phyloP scores from a whole-genome alignment of 2,113 vertebrate genomes.

The Microtus richardsoni region DNA sequence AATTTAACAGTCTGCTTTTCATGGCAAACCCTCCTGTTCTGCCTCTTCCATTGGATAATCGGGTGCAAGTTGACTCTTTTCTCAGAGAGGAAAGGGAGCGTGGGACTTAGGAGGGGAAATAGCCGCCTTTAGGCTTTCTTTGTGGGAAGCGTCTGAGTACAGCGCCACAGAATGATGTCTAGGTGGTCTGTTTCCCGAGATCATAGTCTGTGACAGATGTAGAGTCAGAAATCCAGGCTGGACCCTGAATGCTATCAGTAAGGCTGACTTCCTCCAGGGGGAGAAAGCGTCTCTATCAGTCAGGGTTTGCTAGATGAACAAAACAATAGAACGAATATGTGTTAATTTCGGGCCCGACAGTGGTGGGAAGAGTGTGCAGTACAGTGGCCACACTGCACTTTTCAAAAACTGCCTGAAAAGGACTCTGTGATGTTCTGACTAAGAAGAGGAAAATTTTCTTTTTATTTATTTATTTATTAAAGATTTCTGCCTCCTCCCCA shows the following conservation, averaged over 20 bases:
- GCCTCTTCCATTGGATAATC: background rate
- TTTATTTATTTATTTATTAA: no score
- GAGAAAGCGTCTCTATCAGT: background rate
- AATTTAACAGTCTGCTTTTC: background rate
- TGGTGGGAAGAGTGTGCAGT: background rate
- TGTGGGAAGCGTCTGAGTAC: background rate
- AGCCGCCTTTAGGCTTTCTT: background rate
- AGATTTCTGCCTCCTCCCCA: no score
- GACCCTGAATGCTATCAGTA: background rate
- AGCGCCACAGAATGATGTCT: no score
- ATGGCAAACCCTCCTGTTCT: background rate
- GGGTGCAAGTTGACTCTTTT: background rate
- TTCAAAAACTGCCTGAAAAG: background rate
- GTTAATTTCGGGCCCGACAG: background rate
- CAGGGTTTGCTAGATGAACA: background rate
- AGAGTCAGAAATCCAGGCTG: background rate
- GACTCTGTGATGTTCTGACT: background rate
- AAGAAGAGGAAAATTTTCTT: slow-evolving; percentile 41
- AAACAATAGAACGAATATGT: no score
- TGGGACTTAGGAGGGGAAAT: background rate
- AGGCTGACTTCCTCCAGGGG: background rate
- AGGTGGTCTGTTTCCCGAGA: background rate
- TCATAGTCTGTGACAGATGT: background rate
- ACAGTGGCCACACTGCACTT: background rate
- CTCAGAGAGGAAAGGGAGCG: background rate